These are phyloP conservation scores for Stenodema calcarata DNA, from an alignment of 2,888 invertebrate species.

Conservation along the genomic window DNA sequence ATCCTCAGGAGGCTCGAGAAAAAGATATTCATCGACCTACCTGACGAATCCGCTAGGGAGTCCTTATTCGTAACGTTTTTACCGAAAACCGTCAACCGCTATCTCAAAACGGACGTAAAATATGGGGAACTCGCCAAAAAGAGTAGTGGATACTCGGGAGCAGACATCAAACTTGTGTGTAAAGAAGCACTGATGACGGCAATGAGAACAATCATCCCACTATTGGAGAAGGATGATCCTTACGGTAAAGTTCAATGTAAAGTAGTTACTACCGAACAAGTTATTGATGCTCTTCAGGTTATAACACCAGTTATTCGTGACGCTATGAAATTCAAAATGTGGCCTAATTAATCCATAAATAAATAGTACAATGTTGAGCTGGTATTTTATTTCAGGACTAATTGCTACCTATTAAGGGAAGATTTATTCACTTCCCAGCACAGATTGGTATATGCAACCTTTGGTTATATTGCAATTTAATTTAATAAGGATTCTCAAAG, in stretches of 20 bases:
- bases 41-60: conserved; percentile 71
- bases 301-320: conserved; percentile 1
- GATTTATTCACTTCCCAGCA: too few relatives aligned
- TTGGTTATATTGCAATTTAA: too few relatives aligned
- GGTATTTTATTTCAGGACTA: too few relatives aligned
- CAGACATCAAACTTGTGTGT: conserved; percentile 84
- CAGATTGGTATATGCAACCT: too few relatives aligned
- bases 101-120: conserved; percentile 62
- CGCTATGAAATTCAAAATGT: conserved; percentile 1
- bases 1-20: conserved; percentile 88
- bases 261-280: conserved; percentile 5
- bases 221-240: conserved; percentile 61
- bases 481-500: too few relatives aligned
- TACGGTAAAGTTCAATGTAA: background rate
- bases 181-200: conserved; percentile 88
- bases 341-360: background rate
- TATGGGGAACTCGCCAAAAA: conserved; percentile 64
- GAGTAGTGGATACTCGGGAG: conserved; percentile 84
- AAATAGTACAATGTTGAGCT: too few relatives aligned
- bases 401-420: too few relatives aligned
- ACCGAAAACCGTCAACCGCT: conserved; percentile 63
- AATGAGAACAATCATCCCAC: conserved; percentile 71
- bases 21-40: conserved; percentile 80
- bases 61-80: conserved; percentile 73
- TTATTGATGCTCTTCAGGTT: conserved; percentile 1